These are phyloP conservation scores for Bombus soroeensis DNA, from an alignment of 1,140 invertebrate species.

Conservation along the genomic window DNA sequence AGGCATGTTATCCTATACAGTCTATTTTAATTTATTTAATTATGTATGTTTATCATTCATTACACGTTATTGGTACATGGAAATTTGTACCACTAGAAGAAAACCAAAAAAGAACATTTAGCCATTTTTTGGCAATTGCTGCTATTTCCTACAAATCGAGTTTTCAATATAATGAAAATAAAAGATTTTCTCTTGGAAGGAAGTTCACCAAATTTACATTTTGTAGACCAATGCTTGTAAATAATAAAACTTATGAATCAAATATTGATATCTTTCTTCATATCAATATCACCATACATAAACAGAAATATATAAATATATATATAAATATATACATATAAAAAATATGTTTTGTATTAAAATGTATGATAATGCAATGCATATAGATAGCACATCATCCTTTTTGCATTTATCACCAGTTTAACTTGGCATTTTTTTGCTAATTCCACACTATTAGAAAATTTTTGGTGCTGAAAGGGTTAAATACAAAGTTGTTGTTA, in stretches of 20 bases:
- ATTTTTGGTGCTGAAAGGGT: constrained; percentile 55
- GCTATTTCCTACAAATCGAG: constrained; percentile 20
- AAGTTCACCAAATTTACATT: constrained; percentile 42
- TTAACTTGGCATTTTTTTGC: constrained; percentile 42
- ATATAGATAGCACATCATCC: constrained; percentile 18
- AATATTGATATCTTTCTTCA: constrained; percentile 34
- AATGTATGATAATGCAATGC: constrained; percentile 28
- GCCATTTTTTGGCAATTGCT: constrained; percentile 20
- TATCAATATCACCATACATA: constrained; percentile 34
- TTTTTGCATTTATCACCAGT: constrained; percentile 56
- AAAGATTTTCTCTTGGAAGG: constrained; percentile 16
- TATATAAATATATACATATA: too few species aligned
- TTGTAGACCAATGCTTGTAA: constrained; percentile 50
- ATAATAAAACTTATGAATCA: constrained; percentile 52
- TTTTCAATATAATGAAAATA: constrained; percentile 21
- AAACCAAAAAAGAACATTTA: constrained; percentile 33
- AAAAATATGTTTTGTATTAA: constrained; percentile 25
- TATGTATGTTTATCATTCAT: constrained; percentile 41
- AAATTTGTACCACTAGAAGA: neutral
- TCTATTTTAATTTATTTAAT: constrained; percentile 47
- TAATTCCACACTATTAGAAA: constrained; percentile 26
- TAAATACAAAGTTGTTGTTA: constrained; percentile 40
- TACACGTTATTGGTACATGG: constrained; percentile 4
- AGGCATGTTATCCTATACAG: constrained; percentile 32
- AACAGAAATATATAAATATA: constrained; percentile 7